Conservation (phyloP, 2,797 vertebrate species). For the Pipistrellus nathusii region DNA sequence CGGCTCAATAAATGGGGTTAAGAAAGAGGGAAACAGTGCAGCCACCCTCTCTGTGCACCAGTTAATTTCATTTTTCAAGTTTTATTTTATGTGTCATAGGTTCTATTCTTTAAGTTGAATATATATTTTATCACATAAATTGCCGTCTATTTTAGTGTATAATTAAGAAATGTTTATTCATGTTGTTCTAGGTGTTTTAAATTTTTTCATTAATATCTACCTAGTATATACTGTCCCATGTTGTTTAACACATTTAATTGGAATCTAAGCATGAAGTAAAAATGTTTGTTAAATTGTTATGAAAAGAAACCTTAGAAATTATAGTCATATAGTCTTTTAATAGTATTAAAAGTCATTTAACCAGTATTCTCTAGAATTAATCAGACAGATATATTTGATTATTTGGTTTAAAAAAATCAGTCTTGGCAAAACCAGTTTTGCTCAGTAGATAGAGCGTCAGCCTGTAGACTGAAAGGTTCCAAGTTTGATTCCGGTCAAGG, state of each 20-base stretch:
- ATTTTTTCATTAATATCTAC: not conserved
- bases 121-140: not conserved
- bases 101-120: conserved; percentile 19
- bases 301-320: not conserved
- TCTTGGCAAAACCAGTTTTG: not conserved
- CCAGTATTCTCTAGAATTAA: not conserved
- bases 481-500: no score
- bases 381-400: not conserved
- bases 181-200: not conserved
- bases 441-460: no score
- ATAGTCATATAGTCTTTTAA: not conserved
- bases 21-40: not conserved
- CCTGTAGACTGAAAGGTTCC: no score
- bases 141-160: not conserved
- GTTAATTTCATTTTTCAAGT: not conserved
- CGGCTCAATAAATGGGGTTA: not conserved
- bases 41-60: accelerated
- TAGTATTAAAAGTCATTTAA: conserved; percentile 11
- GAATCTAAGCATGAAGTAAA: not conserved
- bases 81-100: not conserved
- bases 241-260: not conserved
- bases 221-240: not conserved
- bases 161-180: not conserved
- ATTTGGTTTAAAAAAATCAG: not conserved
- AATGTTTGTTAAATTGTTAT: not conserved